Percentiles rank a stretch among this genome's conserved stretches.
Evolutionary conservation across 2,113 vertebrate species (phyloP).

Genomic region (Rhizomys pruinosus): DNA sequence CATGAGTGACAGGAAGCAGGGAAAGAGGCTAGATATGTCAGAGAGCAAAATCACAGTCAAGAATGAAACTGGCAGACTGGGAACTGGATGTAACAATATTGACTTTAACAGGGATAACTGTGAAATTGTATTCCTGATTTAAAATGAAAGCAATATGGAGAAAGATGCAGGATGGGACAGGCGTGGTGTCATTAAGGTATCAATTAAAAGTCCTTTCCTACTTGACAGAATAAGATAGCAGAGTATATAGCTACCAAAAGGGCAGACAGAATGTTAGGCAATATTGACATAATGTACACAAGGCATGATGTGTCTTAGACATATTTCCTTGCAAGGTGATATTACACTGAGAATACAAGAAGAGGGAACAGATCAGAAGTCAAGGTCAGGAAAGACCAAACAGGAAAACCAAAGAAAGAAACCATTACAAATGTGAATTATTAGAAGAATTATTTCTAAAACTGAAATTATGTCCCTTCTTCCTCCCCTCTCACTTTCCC

Average conservation of each 20-base stretch:
- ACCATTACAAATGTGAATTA: background rate
- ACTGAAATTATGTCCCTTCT: background rate
- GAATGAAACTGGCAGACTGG: slow-evolving; percentile 16
- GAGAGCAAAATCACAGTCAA: slow-evolving; percentile 12
- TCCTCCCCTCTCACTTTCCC: too few relatives aligned
- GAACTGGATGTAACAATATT: background rate
- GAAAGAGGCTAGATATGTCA: background rate
- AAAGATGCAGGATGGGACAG: background rate
- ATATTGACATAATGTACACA: background rate
- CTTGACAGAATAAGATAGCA: background rate
- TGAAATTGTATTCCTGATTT: background rate
- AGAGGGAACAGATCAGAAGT: background rate
- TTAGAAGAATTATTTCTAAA: background rate
- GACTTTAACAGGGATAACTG: background rate
- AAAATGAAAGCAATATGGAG: slow-evolving; percentile 18
- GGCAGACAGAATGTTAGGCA: background rate
- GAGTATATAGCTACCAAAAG: background rate
- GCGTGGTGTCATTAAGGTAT: background rate
- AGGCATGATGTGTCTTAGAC: background rate
- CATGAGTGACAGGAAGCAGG: background rate
- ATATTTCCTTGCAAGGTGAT: background rate
- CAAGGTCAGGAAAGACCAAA: background rate
- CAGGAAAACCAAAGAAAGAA: background rate
- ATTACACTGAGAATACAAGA: background rate
- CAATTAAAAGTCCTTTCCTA: slow-evolving; percentile 5